Base-by-base conservation (phyloP, 2,888 invertebrate genomes). In the Drosophila paucipuncta region DNA sequence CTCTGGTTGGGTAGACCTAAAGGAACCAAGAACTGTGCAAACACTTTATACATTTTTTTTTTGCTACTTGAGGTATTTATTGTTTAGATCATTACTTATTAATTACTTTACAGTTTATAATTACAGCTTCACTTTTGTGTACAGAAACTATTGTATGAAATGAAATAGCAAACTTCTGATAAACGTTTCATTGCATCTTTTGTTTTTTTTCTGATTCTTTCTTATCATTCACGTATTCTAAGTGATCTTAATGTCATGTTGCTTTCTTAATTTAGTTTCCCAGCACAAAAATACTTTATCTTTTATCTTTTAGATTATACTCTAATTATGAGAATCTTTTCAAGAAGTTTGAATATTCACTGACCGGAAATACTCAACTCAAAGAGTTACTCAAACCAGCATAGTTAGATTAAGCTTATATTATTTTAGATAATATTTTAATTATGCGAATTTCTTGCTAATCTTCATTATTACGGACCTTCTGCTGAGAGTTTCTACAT, bases 241-340 rank as follows among this genome's bases (percentile, higher is more conserved):
- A 41, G n/a, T n/a, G 18, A n/a, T n/a, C 2, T 18, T 18, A 18
- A 39, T 33, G 0, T 18, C 18, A 4, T 18, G 1, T 13, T 47
- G 1, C 6, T 2, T 47, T 47, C 22, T 7, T 22, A 16, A 4
- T 47, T 22, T 22, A 22, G 1, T 22, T 43, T 43, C 43, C 11
- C n/a, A 9, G 13, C 22, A 22, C n/a, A 2, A 2, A 13, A 52
- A 2, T 6, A 31, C 13, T 4, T 39, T 18, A 59, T 52, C 7
- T 31, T n/a, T 35, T n/a, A 59, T 47, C 52, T 13, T 62, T n/a
- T 62, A 16, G 2, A 35, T 37, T 37, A 35, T 41, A 18, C 28
- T 54, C 3, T 39, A 49, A 54, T 59, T 37, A 28, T 59, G 43
- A 9, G 39, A 47, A 30, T 18, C 2, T 43, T 33, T 28, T 16